Evolutionary conservation across 2,888 invertebrate species (phyloP).

Genomic region (Ischnura elegans): DNA sequence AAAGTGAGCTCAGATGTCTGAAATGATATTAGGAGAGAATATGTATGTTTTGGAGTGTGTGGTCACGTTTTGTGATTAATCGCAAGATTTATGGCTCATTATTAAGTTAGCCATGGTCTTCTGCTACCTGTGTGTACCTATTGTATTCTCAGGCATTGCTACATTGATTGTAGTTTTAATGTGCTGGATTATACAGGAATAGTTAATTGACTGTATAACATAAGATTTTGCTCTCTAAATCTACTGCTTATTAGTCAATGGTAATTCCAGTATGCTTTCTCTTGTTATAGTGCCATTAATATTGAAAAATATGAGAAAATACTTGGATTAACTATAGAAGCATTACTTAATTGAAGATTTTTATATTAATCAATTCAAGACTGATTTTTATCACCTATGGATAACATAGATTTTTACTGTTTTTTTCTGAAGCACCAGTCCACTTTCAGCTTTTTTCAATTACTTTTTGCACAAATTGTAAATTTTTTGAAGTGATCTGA

Average conservation of each 20-base stretch:
- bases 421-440: conserved; percentile 14
- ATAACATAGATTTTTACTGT: not conserved
- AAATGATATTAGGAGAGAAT: not conserved
- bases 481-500: not conserved
- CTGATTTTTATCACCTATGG: conserved; percentile 51
- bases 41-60: not conserved
- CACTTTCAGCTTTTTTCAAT: conserved; percentile 25
- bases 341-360: not conserved
- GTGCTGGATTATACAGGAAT: conserved; percentile 55
- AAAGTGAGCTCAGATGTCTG: conserved; percentile 25
- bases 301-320: conserved; percentile 27
- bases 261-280: conserved; percentile 46
- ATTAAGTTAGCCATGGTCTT: conserved; percentile 37
- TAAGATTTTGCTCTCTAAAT: conserved; percentile 47
- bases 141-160: conserved; percentile 30
- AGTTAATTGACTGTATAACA: conserved; percentile 23
- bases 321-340: conserved; percentile 26
- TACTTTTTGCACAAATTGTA: not conserved
- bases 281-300: conserved; percentile 50
- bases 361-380: conserved; percentile 56
- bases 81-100: conserved; percentile 28
- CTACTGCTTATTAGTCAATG: conserved; percentile 56
- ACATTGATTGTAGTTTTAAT: conserved; percentile 38
- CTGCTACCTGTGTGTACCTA: conserved; percentile 41
- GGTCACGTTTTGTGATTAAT: conserved; percentile 39